Conservation (phyloP, 1,140 invertebrate species). For the Venustaconcha ellipsiformis region DNA sequence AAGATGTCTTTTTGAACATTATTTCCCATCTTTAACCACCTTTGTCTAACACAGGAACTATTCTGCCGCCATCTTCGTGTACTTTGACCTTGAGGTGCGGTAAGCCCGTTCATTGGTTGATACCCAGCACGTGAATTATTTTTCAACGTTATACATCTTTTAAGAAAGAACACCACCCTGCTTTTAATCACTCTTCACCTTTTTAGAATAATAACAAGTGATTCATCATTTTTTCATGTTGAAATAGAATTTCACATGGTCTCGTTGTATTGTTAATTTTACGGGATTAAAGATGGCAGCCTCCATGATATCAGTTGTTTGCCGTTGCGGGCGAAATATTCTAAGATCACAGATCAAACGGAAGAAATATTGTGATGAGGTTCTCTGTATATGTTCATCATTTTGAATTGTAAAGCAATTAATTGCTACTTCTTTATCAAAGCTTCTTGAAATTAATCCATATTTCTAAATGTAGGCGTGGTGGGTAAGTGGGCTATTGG, state of each 20-base stretch:
- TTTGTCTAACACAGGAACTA: conserved; percentile 42
- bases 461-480: too few species aligned
- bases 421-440: too few species aligned
- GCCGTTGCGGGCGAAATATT: conserved; percentile 6
- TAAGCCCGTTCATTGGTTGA: background rate
- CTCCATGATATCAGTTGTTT: conserved; percentile 16
- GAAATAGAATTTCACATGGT: too few species aligned
- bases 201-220: background rate
- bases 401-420: too few species aligned
- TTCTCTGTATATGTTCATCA: too few species aligned
- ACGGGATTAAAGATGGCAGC: conserved; percentile 23
- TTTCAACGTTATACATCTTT: too few species aligned
- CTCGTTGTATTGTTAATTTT: too few species aligned
- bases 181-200: background rate
- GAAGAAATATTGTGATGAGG: too few species aligned
- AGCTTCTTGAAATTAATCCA: too few species aligned
- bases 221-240: background rate
- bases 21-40: conserved; percentile 47
- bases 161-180: too few species aligned
- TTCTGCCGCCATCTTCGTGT: conserved; percentile 63
- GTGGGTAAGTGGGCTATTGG: too few species aligned
- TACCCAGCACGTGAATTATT: too few species aligned
- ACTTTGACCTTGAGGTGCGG: conserved; percentile 65
- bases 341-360: background rate
- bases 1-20: conserved; percentile 15